phyloP scores from a whole-genome alignment of 2,797 vertebrate genomes.

The Rhinoraja longicauda region DNA sequence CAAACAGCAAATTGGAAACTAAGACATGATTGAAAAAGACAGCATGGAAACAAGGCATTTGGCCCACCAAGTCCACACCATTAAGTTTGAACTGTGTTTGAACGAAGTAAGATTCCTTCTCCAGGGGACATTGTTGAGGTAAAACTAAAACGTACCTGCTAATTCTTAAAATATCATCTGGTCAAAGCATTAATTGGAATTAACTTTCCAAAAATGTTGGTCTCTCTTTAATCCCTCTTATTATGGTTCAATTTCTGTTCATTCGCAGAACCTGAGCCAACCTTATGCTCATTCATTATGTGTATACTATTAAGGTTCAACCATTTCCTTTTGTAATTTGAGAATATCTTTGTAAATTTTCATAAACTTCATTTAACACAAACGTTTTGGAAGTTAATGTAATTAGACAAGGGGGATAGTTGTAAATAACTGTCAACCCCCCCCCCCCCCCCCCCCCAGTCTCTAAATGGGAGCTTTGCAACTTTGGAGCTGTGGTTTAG shows the following conservation, averaged over 20 bases:
- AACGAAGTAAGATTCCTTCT: neutral
- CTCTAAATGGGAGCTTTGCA: neutral
- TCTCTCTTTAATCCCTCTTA: neutral
- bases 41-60: no score
- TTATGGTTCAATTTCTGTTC: neutral
- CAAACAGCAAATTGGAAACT: neutral
- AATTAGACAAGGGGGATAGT: neutral
- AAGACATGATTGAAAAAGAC: no score
- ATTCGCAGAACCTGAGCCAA: no score
- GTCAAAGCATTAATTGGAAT: neutral
- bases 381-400: neutral
- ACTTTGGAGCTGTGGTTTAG: neutral
- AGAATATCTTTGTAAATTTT: neutral
- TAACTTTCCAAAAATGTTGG: neutral
- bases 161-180: neutral
- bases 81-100: neutral
- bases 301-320: neutral
- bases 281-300: neutral
- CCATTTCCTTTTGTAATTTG: neutral
- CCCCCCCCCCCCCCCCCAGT: neutral
- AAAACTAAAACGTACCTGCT: neutral
- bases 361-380: neutral
- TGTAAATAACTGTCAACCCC: neutral
- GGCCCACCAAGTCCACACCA: no score
- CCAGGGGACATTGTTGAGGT: neutral